Evolutionary conservation across 2,113 vertebrate species (phyloP).

Genomic region (Oceanites oceanicus): DNA sequence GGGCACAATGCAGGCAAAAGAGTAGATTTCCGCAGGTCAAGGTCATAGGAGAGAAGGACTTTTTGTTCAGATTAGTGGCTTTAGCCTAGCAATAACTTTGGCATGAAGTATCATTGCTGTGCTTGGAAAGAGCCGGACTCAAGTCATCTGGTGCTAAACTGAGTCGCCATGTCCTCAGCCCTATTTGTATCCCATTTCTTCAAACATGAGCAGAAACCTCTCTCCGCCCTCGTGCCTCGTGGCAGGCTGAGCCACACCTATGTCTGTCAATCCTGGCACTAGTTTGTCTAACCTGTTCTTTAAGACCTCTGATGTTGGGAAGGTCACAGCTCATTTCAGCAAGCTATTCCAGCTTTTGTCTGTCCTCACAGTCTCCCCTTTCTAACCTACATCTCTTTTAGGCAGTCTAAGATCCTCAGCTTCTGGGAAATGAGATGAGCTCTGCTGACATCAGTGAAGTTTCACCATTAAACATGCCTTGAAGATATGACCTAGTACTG

Average conservation of each 20-base stretch:
- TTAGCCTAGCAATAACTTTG: neutral
- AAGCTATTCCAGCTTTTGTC: neutral
- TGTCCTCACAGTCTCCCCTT: neutral
- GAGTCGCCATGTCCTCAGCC: fast-evolving
- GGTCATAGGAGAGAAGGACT: neutral
- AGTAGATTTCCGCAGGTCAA: neutral
- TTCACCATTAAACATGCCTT: slow-evolving; percentile 9
- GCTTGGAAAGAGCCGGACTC: neutral
- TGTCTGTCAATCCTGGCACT: neutral
- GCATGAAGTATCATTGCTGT: neutral
- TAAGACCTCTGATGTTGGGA: neutral
- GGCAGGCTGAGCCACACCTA: neutral
- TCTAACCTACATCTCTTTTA: neutral
- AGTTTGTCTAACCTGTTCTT: neutral
- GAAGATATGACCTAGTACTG: slow-evolving; percentile 37
- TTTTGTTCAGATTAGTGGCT: neutral
- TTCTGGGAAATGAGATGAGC: neutral
- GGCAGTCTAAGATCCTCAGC: neutral
- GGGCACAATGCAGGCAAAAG: neutral
- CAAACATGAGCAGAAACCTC: neutral
- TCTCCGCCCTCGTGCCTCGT: neutral
- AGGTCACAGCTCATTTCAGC: neutral
- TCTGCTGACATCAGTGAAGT: slow-evolving; percentile 6
- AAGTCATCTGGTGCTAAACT: neutral
- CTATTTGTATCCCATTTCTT: neutral